Evolutionary conservation across 37 sponge, comb jelly and placozoan species (phyloP).

Genomic region (Crambe crambe): DNA sequence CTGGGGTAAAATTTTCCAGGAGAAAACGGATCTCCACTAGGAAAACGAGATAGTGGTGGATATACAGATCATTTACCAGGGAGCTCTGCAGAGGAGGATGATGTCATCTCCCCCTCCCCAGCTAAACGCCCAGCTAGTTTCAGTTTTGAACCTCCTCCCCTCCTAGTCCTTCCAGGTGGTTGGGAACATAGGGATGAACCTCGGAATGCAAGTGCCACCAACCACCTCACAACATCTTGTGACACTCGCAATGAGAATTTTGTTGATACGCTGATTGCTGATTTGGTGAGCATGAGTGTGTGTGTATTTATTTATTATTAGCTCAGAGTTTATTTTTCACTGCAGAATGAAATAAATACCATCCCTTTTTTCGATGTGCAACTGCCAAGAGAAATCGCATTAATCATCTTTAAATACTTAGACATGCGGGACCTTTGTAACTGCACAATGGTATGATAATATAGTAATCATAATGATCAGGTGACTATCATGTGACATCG

Average conservation of each 20-base stretch:
- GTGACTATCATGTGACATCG: neutral
- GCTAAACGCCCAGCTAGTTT: neutral
- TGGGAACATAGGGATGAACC: neutral
- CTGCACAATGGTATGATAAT: conserved; percentile 54
- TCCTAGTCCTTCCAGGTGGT: conserved; percentile 29
- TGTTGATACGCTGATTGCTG: conserved; percentile 60
- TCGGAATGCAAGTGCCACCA: neutral
- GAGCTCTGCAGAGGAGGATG: neutral
- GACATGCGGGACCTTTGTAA: conserved; percentile 54
- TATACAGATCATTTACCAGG: neutral
- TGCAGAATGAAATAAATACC: conserved; percentile 77
- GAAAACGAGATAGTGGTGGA: neutral
- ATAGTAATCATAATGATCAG: neutral
- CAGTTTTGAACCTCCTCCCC: conserved; percentile 4
- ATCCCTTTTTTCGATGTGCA: conserved; percentile 83
- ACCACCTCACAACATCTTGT: no score
- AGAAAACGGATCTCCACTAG: no score
- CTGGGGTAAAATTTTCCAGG: neutral
- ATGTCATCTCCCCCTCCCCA: neutral
- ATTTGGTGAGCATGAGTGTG: conserved; percentile 50
- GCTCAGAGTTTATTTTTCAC: neutral
- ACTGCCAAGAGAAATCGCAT: conserved; percentile 70
- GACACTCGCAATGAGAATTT: conserved; percentile 21
- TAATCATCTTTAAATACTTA: conserved; percentile 62
- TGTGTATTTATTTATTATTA: no score